Conservation (phyloP, 2,113 vertebrate species). For the Lophotis ruficrista region DNA sequence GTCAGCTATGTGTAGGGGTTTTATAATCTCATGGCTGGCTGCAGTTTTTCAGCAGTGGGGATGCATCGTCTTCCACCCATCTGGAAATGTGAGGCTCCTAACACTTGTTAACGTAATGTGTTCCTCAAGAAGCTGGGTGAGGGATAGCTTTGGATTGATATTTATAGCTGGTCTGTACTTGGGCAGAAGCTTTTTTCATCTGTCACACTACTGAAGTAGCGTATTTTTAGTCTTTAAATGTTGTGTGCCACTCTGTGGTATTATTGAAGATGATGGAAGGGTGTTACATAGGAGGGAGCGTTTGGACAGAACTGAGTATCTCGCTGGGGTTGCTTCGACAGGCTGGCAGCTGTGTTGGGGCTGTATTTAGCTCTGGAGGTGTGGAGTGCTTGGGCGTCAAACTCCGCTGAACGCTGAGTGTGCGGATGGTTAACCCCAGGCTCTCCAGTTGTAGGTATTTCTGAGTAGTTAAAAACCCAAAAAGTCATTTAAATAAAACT, state of each 20-base stretch:
- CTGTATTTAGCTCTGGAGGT: conserved; percentile 27
- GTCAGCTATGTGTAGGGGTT: background rate
- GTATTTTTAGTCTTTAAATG: conserved; percentile 1
- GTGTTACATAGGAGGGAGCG: conserved; percentile 32
- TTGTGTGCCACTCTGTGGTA: background rate
- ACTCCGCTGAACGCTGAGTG: background rate
- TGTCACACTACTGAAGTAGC: background rate
- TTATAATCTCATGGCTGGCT: background rate
- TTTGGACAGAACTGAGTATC: background rate
- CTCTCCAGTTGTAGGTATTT: background rate
- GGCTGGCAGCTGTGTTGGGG: conserved; percentile 29
- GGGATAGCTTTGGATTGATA: background rate
- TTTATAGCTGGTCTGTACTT: background rate
- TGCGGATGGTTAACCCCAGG: background rate
- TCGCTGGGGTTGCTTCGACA: background rate
- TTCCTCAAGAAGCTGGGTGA: background rate
- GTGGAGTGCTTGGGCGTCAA: background rate
- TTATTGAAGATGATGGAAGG: conserved; percentile 60
- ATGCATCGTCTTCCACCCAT: background rate
- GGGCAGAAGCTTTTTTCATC: background rate
- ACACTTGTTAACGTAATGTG: background rate
- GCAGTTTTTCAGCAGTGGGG: background rate
- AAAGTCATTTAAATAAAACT: background rate
- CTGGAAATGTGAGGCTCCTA: background rate
- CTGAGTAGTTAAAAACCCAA: background rate